Evolutionary conservation across 1,140 invertebrate species (phyloP), one percentile per base, ranked within the genome.

Genomic region (Patella vulgata): DNA sequence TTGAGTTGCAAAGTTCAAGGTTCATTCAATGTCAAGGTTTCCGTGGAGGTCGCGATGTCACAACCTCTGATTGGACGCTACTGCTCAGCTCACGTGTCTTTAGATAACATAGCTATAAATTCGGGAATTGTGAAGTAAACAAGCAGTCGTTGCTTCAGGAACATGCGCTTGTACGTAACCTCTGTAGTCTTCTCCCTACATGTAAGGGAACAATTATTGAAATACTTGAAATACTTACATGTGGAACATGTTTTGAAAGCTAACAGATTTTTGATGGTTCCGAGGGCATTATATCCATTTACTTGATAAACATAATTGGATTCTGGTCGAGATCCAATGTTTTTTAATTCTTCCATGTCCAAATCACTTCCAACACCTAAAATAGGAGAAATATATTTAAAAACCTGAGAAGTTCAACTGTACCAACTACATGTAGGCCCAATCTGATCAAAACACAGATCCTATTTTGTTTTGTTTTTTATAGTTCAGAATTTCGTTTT

Each of bases 361-460:
- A 46, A 17, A 30, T 58, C 54, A 25, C 33, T 63, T 0, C 66
- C 61, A 12, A 68, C 59, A 5, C 66, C 66, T 61, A 30, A 8
- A 27, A 36, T 5, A 39, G 23, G 5, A 55, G 25, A 30, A 23
- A 31, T 40, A 55, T 21, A 23, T 1, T 42, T 21, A 23, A 27
- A n/a, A 25, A 5, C 8, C 48, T 28, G 8, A 12, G 11, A 19
- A 11, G 17, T 9, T 21, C 1, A 52, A 30, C 1, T 36, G 21
- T 36, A 52, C 50, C 31, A 3, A 30, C 27, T 3, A 51, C 48
- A 5, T 30, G 31, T 30, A 51, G 25, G 31, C 48, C 27, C 2
- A 51, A 25, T 28, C 4, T 28, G 25, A 51, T 30, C 27, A 25
- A 23, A 6, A 23, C 48, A 51, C 48, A 51, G 25, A 25, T 19